A percentile compares a stretch with the other conserved stretches of the same genome.
These are phyloP conservation scores for Sarotherodon lohbergeri DNA, from an alignment of 2,113 vertebrate species.

Conservation along the genomic window DNA sequence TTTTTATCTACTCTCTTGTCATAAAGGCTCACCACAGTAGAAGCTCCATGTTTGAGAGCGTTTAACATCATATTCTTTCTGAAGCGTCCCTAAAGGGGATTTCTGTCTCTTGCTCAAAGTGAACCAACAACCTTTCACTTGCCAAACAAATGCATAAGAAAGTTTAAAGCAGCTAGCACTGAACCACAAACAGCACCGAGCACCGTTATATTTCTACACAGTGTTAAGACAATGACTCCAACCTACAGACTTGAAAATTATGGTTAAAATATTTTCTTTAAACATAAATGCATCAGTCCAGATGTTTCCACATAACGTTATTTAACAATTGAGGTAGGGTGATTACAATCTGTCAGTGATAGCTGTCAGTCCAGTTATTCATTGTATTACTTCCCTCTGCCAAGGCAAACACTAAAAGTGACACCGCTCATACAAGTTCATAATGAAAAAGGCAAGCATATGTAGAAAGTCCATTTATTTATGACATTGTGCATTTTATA, in stretches of 20 bases:
- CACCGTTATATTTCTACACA: background rate
- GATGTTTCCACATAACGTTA: background rate
- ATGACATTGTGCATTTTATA: background rate
- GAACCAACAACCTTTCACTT: background rate
- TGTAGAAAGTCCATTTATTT: background rate
- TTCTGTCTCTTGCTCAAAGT: background rate
- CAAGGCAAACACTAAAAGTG: too few species aligned
- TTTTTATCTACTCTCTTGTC: background rate
- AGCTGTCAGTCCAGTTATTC: too few species aligned
- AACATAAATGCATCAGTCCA: background rate
- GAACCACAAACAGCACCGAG: background rate
- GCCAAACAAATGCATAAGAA: background rate
- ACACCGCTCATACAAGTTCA: background rate
- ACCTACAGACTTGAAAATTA: background rate
- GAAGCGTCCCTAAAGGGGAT: background rate
- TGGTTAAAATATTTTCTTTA: background rate
- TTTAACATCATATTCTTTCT: background rate
- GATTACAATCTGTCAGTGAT: background rate
- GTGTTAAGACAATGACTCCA: background rate
- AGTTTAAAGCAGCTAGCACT: background rate
- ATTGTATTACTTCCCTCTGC: too few species aligned
- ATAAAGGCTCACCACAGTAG: background rate
- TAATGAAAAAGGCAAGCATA: background rate
- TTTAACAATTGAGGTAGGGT: background rate
- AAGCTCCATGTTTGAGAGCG: fast-evolving